Evolutionary conservation across 2,797 vertebrate species (phyloP).

Genomic region (Lagorchestes hirsutus): DNA sequence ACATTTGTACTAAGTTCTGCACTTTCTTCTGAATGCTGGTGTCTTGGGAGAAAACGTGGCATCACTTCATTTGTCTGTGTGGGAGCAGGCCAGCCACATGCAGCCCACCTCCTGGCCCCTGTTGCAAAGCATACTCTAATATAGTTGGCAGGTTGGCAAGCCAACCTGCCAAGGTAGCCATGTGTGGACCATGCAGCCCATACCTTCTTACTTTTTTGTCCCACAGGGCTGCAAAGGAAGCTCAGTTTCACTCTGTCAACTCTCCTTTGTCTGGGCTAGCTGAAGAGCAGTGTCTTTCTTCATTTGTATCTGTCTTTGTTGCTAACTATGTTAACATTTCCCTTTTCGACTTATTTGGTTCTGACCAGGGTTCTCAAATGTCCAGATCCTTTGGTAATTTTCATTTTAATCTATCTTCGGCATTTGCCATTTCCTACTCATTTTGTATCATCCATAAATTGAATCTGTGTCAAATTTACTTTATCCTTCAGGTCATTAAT

Average conservation of each 20-base stretch:
- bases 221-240: constrained; percentile 3
- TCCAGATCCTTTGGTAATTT: constrained; percentile 42
- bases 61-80: neutral
- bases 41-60: neutral
- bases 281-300: neutral
- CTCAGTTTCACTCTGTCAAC: neutral
- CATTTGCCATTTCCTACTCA: constrained; percentile 56
- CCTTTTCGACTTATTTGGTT: constrained; percentile 25
- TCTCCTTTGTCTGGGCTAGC: neutral
- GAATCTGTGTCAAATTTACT: constrained; percentile 69
- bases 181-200: neutral
- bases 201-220: neutral
- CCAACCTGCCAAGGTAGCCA: neutral
- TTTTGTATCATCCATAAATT: constrained; percentile 61
- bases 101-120: neutral
- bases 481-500: constrained; percentile 65
- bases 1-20: too few species aligned
- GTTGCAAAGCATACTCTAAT: constrained; percentile 13
- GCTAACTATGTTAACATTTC: neutral
- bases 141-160: neutral
- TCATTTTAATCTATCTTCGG: constrained; percentile 51
- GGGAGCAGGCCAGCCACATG: neutral
- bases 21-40: neutral
- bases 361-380: constrained; percentile 56
- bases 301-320: neutral